A percentile compares a stretch with the other conserved stretches of the same genome.
These are phyloP conservation scores for Disparrhopalites patrizii DNA, from an alignment of 2,888 invertebrate genomes.

Conservation along the genomic window DNA sequence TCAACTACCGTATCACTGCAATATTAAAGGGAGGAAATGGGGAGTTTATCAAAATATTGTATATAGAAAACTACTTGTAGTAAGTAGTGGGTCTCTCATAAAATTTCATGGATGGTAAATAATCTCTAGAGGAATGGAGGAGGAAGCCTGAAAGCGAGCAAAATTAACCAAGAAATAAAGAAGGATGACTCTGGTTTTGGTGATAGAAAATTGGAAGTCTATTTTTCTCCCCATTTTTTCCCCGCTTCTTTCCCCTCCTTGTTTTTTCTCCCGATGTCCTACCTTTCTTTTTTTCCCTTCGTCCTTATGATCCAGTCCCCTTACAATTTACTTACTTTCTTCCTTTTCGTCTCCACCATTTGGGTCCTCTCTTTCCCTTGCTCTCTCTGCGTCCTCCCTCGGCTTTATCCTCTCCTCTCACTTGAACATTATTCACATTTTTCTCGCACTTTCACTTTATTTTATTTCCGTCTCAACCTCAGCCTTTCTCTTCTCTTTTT, in stretches of 20 bases:
- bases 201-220: slow-evolving; percentile 15
- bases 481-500: too few relatives aligned
- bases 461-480: too few relatives aligned
- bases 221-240: slow-evolving; percentile 3
- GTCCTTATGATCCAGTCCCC: too few relatives aligned
- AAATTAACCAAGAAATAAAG: slow-evolving; percentile 12
- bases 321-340: too few relatives aligned
- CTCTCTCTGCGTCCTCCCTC: too few relatives aligned
- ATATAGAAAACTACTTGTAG: not conserved
- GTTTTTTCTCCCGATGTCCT: too few relatives aligned
- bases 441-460: too few relatives aligned
- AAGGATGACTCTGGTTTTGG: slow-evolving; percentile 16
- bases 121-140: slow-evolving; percentile 18
- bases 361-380: too few relatives aligned
- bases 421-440: too few relatives aligned
- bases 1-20: not conserved
- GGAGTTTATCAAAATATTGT: slow-evolving; percentile 24
- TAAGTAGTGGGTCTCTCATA: slow-evolving; percentile 11
- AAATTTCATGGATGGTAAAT: slow-evolving; percentile 27
- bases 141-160: slow-evolving; percentile 7
- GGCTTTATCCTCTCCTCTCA: too few relatives aligned
- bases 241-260: not conserved
- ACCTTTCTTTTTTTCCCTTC: not conserved
- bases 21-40: not conserved
- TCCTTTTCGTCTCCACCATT: too few relatives aligned